Conservation (phyloP, 2,113 vertebrate species). For the Cottus gobio region DNA sequence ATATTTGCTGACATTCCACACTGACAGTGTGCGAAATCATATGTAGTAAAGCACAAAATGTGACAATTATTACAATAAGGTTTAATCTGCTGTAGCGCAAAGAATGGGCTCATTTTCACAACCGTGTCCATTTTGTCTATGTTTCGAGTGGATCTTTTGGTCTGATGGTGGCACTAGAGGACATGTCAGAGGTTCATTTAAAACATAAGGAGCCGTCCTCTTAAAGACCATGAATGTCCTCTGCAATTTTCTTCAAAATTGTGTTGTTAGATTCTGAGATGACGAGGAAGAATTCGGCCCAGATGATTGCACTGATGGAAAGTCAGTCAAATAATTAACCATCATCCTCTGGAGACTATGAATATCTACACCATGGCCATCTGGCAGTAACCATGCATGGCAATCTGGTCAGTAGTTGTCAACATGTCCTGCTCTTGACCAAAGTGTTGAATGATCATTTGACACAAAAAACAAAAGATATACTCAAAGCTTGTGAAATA, state of each 20-base stretch:
- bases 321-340: constrained; percentile 12
- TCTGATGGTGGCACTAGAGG: neutral
- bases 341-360: constrained; percentile 35
- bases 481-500: neutral
- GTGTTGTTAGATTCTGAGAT: neutral
- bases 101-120: neutral
- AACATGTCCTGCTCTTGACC: constrained; percentile 1
- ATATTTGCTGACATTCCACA: neutral
- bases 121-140: neutral
- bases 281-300: neutral
- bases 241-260: neutral
- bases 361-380: constrained; percentile 16
- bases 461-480: constrained; percentile 17
- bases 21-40: neutral
- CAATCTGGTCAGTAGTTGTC: constrained; percentile 21
- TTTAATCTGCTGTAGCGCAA: neutral
- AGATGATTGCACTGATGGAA: constrained; percentile 19
- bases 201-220: neutral
- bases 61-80: neutral
- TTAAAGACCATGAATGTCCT: neutral
- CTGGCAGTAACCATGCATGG: constrained; percentile 26
- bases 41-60: neutral
- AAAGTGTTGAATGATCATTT: constrained; percentile 14
- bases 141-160: neutral
- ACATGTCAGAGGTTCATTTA: neutral